phyloP scores from a whole-genome alignment of 1,140 invertebrate genomes.

The Nylanderia fulva region DNA sequence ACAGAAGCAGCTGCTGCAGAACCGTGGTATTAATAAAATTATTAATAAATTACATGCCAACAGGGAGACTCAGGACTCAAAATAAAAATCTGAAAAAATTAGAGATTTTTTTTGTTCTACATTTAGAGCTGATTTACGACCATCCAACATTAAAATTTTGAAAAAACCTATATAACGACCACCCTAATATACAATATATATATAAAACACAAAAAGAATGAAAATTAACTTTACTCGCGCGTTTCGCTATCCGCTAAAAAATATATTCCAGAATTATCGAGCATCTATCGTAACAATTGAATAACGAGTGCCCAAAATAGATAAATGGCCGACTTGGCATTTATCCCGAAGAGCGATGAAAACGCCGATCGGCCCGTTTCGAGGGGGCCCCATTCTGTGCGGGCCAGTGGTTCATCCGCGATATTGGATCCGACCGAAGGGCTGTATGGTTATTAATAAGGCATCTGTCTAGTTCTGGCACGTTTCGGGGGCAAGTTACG shows the following conservation, averaged over 20 bases:
- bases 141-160: too few species aligned
- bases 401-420: background rate
- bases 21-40: too few species aligned
- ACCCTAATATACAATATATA: too few species aligned
- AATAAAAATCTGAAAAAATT: too few species aligned
- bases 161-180: too few species aligned
- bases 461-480: slow-evolving; percentile 77
- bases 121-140: too few species aligned
- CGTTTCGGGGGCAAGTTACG: slow-evolving; percentile 71
- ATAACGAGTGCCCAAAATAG: background rate
- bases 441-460: slow-evolving; percentile 72
- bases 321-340: slow-evolving; percentile 4
- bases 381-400: background rate
- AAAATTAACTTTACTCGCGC: background rate
- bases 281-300: background rate
- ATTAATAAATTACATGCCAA: too few species aligned
- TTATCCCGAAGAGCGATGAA: background rate
- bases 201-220: too few species aligned
- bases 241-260: background rate
- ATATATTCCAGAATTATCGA: background rate
- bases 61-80: too few species aligned
- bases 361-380: slow-evolving; percentile 3
- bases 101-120: too few species aligned
- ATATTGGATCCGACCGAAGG: slow-evolving; percentile 17
- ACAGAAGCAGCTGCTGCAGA: too few species aligned